Base-by-base conservation (phyloP, 2,888 invertebrate genomes). In the Antitype chi region DNA sequence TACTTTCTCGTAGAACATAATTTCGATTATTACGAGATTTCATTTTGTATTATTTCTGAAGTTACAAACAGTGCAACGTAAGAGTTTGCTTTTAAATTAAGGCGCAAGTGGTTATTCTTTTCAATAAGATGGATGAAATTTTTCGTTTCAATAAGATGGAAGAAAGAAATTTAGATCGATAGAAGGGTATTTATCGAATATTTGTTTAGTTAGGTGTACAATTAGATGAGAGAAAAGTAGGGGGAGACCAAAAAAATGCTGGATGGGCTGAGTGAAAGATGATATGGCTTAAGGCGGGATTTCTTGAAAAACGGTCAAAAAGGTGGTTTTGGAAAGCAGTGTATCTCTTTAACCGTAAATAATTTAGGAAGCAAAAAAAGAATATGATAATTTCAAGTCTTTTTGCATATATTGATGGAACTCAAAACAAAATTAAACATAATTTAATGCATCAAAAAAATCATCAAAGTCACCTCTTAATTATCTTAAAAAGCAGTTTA, bases 21-120 rank as follows among this genome's bases (percentile, higher is more conserved):
- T 49, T 38, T 52, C 60, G 28, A 76, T 70, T 43, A 67, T 76
- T 81, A 81, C 76, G 76, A 80, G 52, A 25, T 76, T 57, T 70
- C 23, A 55, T 75, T 70, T 76, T 66, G 25, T 67, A 47, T 70
- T 81, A 62, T n/a, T 66, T 82, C 69, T 28, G 49, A 78, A 78
- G 70, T 76, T 70, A 52, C 43, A 55, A 82, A 60, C 49, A 70
- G 60, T 57, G 60, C 57, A 28, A 60, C 43, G 69, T 7, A 47
- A 5, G 52, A 72, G 49, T 72, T 78, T 47, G 7, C 20, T 28
- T 74, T 81, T 74, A 52, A 79, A 68, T 74, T 74, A 57, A 38
- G 55, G 25, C 43, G 7, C 15, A 2, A 17, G 15, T 17, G 52
- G 49, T 63, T 52, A 68, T 67, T 67, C 17, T 6, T 32, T 32